Evolutionary conservation across 2,888 invertebrate genomes (phyloP), one percentile per base, ranked within the genome.

Genomic region (Trissoscelio sp.): DNA sequence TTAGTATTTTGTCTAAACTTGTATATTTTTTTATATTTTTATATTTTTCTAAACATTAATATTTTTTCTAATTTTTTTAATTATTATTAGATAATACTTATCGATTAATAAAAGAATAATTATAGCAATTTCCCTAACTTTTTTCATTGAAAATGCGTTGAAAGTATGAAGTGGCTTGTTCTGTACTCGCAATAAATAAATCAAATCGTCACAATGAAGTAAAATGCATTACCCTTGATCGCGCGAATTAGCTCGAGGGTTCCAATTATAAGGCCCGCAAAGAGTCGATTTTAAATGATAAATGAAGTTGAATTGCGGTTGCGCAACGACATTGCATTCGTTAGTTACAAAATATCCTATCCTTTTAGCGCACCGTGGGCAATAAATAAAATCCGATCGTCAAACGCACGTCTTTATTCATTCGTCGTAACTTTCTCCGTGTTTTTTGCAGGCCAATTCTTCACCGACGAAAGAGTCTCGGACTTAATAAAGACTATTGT

Each of bases 341-440:
- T 48, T 55, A 34, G 46, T 46, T 44, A 44, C 69, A 58, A 57
- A 70, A 58, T 18, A 24, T 34, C 5, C 28, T 28, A 42, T 42
- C 44, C 55, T 39, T 34, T 55, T 37, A 37, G 58, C 58, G 24
- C 3, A 44, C 2, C 14, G 42, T 14, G 18, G 58, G 24, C 58
- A 60, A 60, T 42, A 60, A 60, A 60, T 60, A 37, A 57, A 57
- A 37, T n/a, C 24, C 44, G 31, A 18, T 58, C 66, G 69, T 62
- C 62, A 62, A 44, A 46, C 31, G 37, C 42, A 34, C 39, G 44
- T 64, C 39, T 73, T 62, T 34, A 64, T 53, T 55, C 73, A 55
- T 44, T 48, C 60, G 62, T 14, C 37, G 18, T 57, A 46, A 69
- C 53, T 77, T 77, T 69, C 62, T 77, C 60, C 37, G 20, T 58